These are phyloP conservation scores for Macrosteles quadrilineatus DNA, from an alignment of 1,140 invertebrate species.

Conservation along the genomic window DNA sequence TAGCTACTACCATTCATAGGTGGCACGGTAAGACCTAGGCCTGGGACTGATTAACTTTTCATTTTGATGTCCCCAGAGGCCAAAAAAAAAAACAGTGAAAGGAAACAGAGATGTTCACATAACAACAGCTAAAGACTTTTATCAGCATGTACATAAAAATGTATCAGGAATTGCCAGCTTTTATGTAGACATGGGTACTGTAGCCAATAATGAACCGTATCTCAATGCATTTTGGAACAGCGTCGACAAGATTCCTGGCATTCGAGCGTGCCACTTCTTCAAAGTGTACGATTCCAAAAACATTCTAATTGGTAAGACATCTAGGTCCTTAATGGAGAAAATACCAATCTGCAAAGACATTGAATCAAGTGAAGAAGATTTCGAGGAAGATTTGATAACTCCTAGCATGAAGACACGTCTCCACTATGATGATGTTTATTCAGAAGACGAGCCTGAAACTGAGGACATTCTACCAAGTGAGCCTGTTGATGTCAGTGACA, in stretches of 20 bases:
- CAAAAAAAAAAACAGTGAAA: too few species aligned
- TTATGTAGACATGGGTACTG: slow-evolving; percentile 1
- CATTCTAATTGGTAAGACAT: too few species aligned
- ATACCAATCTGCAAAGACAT: too few species aligned
- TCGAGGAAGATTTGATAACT: too few species aligned
- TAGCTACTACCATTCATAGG: too few species aligned
- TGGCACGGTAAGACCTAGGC: too few species aligned
- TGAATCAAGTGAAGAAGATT: too few species aligned
- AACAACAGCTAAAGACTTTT: slow-evolving; percentile 3
- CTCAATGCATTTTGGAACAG: neutral
- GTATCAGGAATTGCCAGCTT: slow-evolving; percentile 4
- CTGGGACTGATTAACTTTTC: too few species aligned
- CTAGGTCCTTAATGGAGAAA: slow-evolving; percentile 2
- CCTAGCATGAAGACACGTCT: neutral
- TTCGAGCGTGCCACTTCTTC: neutral
- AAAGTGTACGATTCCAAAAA: neutral
- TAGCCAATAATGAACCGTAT: neutral
- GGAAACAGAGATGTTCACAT: neutral
- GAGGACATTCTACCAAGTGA: slow-evolving; percentile 3
- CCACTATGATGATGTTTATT: neutral
- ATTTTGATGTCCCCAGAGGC: too few species aligned
- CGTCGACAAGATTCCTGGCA: too few species aligned
- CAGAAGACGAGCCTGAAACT: too few species aligned
- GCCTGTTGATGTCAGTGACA: neutral
- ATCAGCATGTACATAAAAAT: slow-evolving; percentile 10